Conservation (phyloP, 2,888 invertebrate species). For the Scaptodrosophila latifasciaeformis region DNA sequence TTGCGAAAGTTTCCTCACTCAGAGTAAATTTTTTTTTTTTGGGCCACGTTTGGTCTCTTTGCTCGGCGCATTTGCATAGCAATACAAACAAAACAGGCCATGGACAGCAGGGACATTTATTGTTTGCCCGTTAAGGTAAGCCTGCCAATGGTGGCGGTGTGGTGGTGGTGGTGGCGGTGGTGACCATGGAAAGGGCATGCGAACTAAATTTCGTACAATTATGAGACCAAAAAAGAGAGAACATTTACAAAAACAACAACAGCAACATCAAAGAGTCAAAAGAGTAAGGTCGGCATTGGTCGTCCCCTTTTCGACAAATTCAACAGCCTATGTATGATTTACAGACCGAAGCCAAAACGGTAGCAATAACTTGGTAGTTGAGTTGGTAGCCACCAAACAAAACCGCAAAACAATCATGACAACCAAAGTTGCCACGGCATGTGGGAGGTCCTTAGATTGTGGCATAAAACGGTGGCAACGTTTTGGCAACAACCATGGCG, state of each 20-base stretch:
- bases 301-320: too few relatives aligned
- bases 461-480: too few relatives aligned
- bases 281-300: too few relatives aligned
- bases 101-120: conserved; percentile 53
- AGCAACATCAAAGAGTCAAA: conserved; percentile 41
- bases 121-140: conserved; percentile 66
- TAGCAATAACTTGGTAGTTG: too few relatives aligned
- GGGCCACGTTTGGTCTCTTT: conserved; percentile 5
- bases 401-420: conserved; percentile 10
- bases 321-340: background rate
- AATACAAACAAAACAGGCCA: conserved; percentile 27
- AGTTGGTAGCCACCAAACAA: background rate
- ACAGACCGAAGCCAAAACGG: conserved; percentile 44
- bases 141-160: too few relatives aligned
- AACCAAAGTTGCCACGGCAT: conserved; percentile 24
- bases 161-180: too few relatives aligned
- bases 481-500: conserved; percentile 29
- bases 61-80: conserved; percentile 45
- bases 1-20: conserved; percentile 53
- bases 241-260: conserved; percentile 57
- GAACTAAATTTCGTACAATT: conserved; percentile 71
- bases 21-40: too few relatives aligned
- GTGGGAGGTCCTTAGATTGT: conserved; percentile 67
- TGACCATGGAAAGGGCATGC: conserved; percentile 63
- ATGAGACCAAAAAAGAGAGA: conserved; percentile 54